Conservation (phyloP, 2,113 vertebrate species). For the Glareola pratincola region DNA sequence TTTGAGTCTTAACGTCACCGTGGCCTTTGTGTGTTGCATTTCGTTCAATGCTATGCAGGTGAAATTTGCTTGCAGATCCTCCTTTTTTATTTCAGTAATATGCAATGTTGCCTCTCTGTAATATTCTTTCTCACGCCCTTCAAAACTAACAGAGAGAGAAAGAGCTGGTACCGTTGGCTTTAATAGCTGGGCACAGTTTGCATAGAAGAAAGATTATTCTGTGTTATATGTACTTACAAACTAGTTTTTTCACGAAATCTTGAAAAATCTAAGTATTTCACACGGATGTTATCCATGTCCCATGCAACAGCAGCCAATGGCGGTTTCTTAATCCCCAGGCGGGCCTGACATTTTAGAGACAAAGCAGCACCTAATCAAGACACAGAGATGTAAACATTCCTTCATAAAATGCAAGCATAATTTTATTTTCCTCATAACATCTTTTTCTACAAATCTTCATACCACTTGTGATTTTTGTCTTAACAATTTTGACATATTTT, state of each 20-base stretch:
- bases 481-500: not conserved
- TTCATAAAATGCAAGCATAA: not conserved
- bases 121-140: not conserved
- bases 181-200: not conserved
- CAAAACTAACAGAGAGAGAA: constrained; percentile 44
- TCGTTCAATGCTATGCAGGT: constrained; percentile 16
- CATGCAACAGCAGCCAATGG: not conserved
- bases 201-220: not conserved
- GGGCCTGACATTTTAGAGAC: constrained; percentile 54
- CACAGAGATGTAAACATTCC: not conserved
- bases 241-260: not conserved
- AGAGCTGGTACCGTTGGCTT: not conserved
- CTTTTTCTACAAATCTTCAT: not conserved
- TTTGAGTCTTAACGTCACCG: constrained; percentile 12
- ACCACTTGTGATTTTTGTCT: not conserved
- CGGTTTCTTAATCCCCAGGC: constrained; percentile 53
- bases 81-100: constrained; percentile 41
- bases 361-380: constrained; percentile 44
- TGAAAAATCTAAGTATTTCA: not conserved
- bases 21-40: not conserved
- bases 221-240: constrained; percentile 16
- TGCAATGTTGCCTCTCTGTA: constrained; percentile 31
- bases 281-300: not conserved
- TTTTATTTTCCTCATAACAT: not conserved
- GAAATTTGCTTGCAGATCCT: constrained; percentile 60